Conservation (phyloP, 1,140 invertebrate genomes). For the Gryllus bimaculatus region DNA sequence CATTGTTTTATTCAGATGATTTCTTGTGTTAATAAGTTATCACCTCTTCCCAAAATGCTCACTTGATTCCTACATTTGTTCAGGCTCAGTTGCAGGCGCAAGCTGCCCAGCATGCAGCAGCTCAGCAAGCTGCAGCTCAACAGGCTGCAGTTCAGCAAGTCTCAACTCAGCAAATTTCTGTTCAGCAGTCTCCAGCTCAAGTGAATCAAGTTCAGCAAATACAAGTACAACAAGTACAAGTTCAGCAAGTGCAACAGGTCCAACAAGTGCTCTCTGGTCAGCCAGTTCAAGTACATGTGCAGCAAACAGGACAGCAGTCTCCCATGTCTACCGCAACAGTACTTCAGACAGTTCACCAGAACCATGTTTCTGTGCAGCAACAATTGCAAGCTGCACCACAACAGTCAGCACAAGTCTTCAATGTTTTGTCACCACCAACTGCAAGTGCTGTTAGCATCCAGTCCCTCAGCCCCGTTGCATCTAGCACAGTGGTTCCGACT, state of each 20-base stretch:
- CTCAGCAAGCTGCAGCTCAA: background rate
- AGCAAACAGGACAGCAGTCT: background rate
- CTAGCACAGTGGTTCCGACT: background rate
- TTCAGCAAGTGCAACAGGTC: background rate
- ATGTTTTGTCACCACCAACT: background rate
- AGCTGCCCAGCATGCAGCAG: background rate
- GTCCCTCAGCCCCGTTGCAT: background rate
- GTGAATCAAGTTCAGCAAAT: background rate
- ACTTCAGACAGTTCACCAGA: background rate
- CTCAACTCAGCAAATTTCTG: background rate
- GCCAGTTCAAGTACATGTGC: too few species aligned
- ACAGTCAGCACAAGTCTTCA: background rate
- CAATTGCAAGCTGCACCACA: background rate
- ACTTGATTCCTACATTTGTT: background rate
- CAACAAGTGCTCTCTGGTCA: background rate
- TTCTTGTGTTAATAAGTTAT: too few species aligned
- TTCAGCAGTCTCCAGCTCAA: background rate
- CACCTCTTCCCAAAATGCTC: too few species aligned
- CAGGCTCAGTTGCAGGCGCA: background rate
- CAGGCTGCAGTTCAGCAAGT: background rate
- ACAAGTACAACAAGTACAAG: background rate
- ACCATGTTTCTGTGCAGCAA: background rate
- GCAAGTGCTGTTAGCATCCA: background rate
- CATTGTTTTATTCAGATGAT: too few species aligned
- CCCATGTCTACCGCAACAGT: background rate